phyloP scores from a whole-genome alignment of 2,113 vertebrate genomes.

The Pimephales promelas region DNA sequence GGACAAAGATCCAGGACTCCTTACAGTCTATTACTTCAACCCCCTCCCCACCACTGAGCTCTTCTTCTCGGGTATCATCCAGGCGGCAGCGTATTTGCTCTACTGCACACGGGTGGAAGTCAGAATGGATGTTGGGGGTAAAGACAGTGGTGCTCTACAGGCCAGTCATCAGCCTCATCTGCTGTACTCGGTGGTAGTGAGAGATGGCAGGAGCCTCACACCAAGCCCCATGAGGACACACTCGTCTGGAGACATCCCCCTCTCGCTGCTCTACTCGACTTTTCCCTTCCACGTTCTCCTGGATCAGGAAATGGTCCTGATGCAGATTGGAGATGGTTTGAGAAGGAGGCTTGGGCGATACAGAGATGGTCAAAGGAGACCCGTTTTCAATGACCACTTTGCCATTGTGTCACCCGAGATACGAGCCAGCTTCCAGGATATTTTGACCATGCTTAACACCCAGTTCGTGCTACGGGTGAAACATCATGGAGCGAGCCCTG shows the following conservation, averaged over 20 bases:
- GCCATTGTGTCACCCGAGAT: slow-evolving; percentile 89
- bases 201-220: slow-evolving; percentile 81
- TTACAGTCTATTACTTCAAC: slow-evolving; percentile 95
- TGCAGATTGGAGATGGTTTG: slow-evolving; percentile 92
- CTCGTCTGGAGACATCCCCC: slow-evolving; percentile 89
- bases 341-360: slow-evolving; percentile 82
- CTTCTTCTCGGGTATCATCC: slow-evolving; percentile 91
- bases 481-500: slow-evolving; percentile 77
- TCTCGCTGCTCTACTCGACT: slow-evolving; percentile 90
- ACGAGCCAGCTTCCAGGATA: slow-evolving; percentile 88
- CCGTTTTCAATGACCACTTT: slow-evolving; percentile 89
- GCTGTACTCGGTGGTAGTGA: slow-evolving; percentile 86
- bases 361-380: slow-evolving; percentile 84
- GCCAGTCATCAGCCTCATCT: slow-evolving; percentile 89
- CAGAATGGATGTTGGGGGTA: slow-evolving; percentile 77
- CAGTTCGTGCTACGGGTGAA: slow-evolving; percentile 91
- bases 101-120: slow-evolving; percentile 90
- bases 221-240: slow-evolving; percentile 87
- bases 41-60: slow-evolving; percentile 86
- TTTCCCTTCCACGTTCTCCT: slow-evolving; percentile 97
- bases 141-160: slow-evolving; percentile 80
- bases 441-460: slow-evolving; percentile 95
- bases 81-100: slow-evolving; percentile 86
- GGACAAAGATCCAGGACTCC: slow-evolving; percentile 89
- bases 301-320: slow-evolving; percentile 89